Conservation (phyloP, 2,113 vertebrate species). For the Phaethornis superciliosus region DNA sequence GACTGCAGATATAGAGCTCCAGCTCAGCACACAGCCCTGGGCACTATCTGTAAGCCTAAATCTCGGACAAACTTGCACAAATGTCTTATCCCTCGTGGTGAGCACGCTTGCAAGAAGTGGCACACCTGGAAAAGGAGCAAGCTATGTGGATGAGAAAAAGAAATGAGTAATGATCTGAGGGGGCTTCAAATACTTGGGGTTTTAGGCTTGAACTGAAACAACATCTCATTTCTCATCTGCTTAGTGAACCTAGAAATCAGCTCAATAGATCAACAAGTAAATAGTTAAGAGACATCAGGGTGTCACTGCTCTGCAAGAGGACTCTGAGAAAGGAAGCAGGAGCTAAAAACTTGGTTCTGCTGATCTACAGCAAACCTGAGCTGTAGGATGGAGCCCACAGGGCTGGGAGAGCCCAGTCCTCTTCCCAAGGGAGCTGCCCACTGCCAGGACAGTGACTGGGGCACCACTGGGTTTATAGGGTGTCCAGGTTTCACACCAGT, state of each 20-base stretch:
- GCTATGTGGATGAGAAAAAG: background rate
- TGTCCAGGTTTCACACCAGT: background rate
- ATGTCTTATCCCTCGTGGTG: background rate
- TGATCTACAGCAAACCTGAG: background rate
- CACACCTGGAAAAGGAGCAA: background rate
- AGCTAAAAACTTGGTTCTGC: background rate
- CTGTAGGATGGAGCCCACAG: background rate
- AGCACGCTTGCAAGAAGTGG: background rate
- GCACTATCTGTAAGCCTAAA: background rate
- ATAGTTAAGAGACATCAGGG: background rate
- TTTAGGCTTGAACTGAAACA: background rate
- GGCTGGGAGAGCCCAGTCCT: background rate
- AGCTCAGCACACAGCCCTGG: background rate
- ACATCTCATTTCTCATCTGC: background rate
- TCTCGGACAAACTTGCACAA: background rate
- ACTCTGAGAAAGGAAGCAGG: background rate
- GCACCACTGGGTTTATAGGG: background rate
- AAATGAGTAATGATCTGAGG: background rate
- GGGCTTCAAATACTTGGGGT: background rate
- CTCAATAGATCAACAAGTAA: background rate
- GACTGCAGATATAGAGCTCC: background rate
- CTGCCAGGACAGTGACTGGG: fast-evolving
- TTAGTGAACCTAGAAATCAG: background rate
- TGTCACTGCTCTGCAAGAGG: background rate
- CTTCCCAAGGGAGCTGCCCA: background rate